Conservation (phyloP, 2,113 vertebrate species). For the Crotalus tigris region DNA sequence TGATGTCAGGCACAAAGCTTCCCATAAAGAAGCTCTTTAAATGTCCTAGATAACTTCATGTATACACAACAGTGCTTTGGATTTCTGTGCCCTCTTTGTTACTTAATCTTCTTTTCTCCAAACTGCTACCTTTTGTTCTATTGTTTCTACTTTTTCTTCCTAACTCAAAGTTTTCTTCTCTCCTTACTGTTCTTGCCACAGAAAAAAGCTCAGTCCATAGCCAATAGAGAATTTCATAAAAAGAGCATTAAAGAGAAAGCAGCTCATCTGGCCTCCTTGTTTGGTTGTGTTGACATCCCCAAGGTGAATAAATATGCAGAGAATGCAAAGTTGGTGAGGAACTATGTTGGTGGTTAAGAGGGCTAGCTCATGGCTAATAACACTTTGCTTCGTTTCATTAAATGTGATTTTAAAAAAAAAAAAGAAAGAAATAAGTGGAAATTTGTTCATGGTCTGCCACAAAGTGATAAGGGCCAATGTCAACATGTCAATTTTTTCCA, state of each 20-base stretch:
- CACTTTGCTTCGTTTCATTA: background rate
- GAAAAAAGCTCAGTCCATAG: conserved; percentile 89
- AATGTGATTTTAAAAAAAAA: background rate
- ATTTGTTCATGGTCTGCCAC: background rate
- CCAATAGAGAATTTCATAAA: conserved; percentile 92
- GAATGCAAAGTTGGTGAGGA: conserved; percentile 10
- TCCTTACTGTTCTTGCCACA: conserved; percentile 63
- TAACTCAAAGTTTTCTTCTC: conserved; percentile 47
- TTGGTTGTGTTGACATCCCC: conserved; percentile 74
- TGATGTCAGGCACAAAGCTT: background rate
- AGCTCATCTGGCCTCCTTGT: conserved; percentile 86
- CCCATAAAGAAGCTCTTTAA: background rate
- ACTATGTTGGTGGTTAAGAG: background rate
- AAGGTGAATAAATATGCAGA: conserved; percentile 85
- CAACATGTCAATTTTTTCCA: background rate
- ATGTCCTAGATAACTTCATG: background rate
- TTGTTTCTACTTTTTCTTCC: background rate
- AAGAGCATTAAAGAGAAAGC: conserved; percentile 97
- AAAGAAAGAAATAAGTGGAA: background rate
- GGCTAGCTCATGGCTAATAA: background rate
- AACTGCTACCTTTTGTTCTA: conserved; percentile 11
- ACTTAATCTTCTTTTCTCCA: conserved; percentile 7
- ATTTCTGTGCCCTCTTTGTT: conserved; percentile 1
- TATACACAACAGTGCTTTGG: background rate
- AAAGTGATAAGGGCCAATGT: background rate